Evolutionary conservation across 2,113 vertebrate species (phyloP).

Genomic region (Psettodes erumei): DNA sequence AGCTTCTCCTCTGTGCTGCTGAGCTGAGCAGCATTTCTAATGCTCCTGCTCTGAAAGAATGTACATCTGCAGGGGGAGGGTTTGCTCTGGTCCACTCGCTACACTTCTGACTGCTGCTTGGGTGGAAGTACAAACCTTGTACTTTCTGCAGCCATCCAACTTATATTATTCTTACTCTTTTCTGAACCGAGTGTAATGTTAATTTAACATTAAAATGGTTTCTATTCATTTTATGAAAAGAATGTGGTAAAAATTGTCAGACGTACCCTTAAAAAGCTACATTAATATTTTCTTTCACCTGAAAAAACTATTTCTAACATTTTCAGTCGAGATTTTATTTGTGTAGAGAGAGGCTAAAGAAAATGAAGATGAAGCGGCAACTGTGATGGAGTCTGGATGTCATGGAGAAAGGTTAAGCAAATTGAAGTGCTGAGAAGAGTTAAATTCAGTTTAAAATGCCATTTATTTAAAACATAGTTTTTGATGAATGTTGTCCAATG

Average conservation of each 20-base stretch:
- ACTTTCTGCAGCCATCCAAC: constrained; percentile 37
- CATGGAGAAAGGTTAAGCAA: too few species aligned
- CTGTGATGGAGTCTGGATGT: too few species aligned
- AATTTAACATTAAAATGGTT: background rate
- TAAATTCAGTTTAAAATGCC: too few species aligned
- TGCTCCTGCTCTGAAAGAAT: constrained; percentile 88
- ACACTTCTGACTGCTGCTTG: constrained; percentile 39
- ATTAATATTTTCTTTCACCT: background rate
- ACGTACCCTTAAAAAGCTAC: background rate
- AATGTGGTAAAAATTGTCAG: background rate
- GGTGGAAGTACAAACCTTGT: constrained; percentile 60
- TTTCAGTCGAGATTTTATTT: too few species aligned
- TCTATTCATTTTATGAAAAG: background rate
- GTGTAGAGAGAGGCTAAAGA: background rate
- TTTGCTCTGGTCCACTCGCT: constrained; percentile 51
- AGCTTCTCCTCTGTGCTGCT: constrained; percentile 77
- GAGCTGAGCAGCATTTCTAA: constrained; percentile 80
- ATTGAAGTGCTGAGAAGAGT: background rate
- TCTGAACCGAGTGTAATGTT: background rate
- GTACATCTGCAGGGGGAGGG: constrained; percentile 89
- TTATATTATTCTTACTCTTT: background rate
- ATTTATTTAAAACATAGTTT: too few species aligned
- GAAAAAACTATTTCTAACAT: too few species aligned
- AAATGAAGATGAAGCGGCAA: background rate
- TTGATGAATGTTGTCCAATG: too few species aligned